Base-by-base conservation (phyloP, 2,113 vertebrate species). In the Pardalotus punctatus region DNA sequence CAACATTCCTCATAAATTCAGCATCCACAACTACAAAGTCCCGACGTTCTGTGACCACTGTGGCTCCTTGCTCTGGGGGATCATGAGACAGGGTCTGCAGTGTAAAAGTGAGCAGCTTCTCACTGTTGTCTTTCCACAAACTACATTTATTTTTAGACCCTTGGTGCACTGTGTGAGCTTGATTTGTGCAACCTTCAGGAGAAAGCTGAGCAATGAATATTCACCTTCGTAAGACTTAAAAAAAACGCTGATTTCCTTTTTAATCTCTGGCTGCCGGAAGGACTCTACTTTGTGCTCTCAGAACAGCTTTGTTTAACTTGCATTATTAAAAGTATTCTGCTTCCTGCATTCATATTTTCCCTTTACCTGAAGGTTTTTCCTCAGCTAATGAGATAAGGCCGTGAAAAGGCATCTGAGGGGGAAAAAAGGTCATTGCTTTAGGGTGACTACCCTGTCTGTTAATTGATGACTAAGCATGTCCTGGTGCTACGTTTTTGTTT, bases 41-140 rank as follows among this genome's bases (percentile, higher is more conserved):
- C 99, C 99, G 0, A 99, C 99, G 0, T 99, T 99, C 98, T 99
- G 99, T 22, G 99, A 99, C 94, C 99, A 99, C 98, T 99, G 99
- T 0, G 99, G 99, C 43, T 99, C 99, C 13, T 97, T 99, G 96
- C 98, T 99, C 50, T 99, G 99, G 99, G 99, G 99, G 3, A 98
- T 99, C 33, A 97, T 99, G 97, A 92, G 98, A 19, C 99, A 99
- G 97, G 99, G 99, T 50, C 98, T 99, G 7, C 99, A 99, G 93
- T 99, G 99, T 97, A 99, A 99, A 98, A 99, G 99, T 99, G 98
- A 98, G 98, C 43, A 28, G 45, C 43, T 91, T 72, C 48, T 76
- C 64, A 42, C 43, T 60, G 9, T 56, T 33, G 40, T 33, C 20
- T 95, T 71, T 78, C 18, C 82, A 83, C 31, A 74, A 83, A 77